These are phyloP conservation scores for Tragelaphus scriptus DNA, from an alignment of 2,113 vertebrate genomes.

Conservation along the genomic window DNA sequence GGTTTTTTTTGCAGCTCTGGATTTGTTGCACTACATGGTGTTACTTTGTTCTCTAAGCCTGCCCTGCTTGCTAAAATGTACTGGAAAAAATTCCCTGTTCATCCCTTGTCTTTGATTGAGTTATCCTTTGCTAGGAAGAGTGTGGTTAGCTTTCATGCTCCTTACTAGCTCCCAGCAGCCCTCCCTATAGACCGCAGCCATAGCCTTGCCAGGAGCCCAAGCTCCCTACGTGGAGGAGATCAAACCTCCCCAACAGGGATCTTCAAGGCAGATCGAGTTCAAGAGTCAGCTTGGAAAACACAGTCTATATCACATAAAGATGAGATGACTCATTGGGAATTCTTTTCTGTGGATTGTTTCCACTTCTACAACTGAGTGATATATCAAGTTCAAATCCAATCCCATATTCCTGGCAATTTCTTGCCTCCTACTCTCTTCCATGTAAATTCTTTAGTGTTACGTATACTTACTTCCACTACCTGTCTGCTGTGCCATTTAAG, in stretches of 20 bases:
- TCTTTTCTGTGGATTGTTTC: background rate
- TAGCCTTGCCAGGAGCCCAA: background rate
- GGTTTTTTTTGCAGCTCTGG: background rate
- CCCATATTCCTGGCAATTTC: background rate
- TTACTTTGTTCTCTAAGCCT: background rate
- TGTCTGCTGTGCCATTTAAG: background rate
- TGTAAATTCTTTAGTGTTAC: background rate
- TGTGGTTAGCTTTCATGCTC: conserved; percentile 28
- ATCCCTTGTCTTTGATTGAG: conserved; percentile 21
- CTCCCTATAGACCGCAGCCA: background rate
- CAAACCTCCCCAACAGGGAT: conserved; percentile 39
- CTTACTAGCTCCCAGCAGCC: background rate
- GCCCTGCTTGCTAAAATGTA: background rate
- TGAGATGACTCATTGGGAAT: background rate
- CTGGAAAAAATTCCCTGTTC: background rate
- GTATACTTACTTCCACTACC: background rate
- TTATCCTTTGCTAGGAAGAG: background rate
- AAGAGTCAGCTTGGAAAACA: background rate
- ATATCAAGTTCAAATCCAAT: background rate
- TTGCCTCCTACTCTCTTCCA: background rate
- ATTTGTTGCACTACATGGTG: background rate
- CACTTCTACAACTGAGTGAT: background rate
- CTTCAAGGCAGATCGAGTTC: conserved; percentile 14
- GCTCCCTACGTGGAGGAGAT: conserved; percentile 6
- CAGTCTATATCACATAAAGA: background rate